Evolutionary conservation across 2,888 invertebrate species (phyloP).

Genomic region (Amblyjoppa proteus): DNA sequence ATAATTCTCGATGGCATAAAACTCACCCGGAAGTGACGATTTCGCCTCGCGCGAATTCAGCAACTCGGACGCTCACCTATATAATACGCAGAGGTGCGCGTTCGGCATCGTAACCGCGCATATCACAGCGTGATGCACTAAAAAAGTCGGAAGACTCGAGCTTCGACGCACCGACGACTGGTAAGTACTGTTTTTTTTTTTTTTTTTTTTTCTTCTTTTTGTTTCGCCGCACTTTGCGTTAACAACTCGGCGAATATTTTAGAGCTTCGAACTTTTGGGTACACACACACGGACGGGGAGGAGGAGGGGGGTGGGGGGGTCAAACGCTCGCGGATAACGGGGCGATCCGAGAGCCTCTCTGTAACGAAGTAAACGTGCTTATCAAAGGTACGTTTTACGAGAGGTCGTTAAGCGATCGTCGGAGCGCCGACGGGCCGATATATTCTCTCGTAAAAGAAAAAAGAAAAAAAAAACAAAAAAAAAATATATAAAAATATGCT

Average conservation of each 20-base stretch:
- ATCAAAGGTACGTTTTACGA: slow-evolving; percentile 64
- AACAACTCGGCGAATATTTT: slow-evolving; percentile 13
- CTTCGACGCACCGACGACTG: slow-evolving; percentile 24
- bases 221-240: neutral
- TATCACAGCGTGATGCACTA: slow-evolving; percentile 8
- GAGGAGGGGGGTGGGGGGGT: neutral
- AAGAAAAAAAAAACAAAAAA: neutral
- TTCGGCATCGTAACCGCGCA: neutral
- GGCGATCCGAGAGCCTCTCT: slow-evolving; percentile 17
- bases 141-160: slow-evolving; percentile 9
- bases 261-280: neutral
- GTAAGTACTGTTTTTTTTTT: slow-evolving; percentile 7
- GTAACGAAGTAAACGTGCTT: slow-evolving; percentile 44
- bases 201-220: neutral
- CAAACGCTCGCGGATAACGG: slow-evolving; percentile 11
- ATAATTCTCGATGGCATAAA: neutral
- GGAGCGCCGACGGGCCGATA: slow-evolving; percentile 23
- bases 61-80: slow-evolving; percentile 36
- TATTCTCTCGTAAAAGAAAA: slow-evolving; percentile 12
- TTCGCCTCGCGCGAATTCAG: slow-evolving; percentile 2
- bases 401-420: slow-evolving; percentile 59
- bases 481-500: no score
- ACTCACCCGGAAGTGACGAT: slow-evolving; percentile 1
- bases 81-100: neutral
- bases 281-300: neutral